These are phyloP conservation scores for Zoroaster sp. DNA, from an alignment of 53 echinoderm and acorn worm species.

Conservation along the genomic window DNA sequence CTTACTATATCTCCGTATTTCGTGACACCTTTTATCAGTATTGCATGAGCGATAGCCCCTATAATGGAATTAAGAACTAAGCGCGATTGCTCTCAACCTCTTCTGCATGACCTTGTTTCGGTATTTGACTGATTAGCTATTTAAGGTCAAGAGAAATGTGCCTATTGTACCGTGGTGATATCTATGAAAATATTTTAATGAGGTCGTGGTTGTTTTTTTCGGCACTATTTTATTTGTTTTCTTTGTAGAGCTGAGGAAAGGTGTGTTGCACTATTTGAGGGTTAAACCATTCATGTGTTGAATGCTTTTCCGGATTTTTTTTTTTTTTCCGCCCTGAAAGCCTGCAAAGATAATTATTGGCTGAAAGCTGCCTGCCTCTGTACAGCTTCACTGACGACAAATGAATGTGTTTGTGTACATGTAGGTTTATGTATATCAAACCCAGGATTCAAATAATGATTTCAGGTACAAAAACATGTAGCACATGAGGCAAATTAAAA, in stretches of 20 bases:
- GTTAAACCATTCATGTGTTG: not conserved
- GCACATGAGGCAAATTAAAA: no score
- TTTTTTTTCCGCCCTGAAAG: no score
- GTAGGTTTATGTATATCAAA: no score
- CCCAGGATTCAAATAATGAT: no score
- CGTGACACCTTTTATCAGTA: not conserved
- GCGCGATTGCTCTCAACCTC: not conserved
- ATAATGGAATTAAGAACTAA: conserved; percentile 27
- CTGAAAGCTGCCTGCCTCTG: no score
- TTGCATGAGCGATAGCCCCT: not conserved
- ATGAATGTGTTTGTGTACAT: no score
- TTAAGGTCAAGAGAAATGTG: conserved; percentile 35
- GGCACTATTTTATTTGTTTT: no score
- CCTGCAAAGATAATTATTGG: no score
- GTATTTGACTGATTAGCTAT: conserved; percentile 29
- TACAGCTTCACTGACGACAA: no score
- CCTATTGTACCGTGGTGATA: not conserved
- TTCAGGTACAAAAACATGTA: no score
- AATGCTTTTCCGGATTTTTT: no score
- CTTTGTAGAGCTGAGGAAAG: no score
- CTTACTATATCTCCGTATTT: not conserved
- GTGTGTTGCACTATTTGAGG: conserved; percentile 28
- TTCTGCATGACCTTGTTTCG: conserved; percentile 49
- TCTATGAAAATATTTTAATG: not conserved
- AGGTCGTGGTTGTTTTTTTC: not conserved